Conservation (phyloP, 2,113 vertebrate genomes). For the Tursiops truncatus region DNA sequence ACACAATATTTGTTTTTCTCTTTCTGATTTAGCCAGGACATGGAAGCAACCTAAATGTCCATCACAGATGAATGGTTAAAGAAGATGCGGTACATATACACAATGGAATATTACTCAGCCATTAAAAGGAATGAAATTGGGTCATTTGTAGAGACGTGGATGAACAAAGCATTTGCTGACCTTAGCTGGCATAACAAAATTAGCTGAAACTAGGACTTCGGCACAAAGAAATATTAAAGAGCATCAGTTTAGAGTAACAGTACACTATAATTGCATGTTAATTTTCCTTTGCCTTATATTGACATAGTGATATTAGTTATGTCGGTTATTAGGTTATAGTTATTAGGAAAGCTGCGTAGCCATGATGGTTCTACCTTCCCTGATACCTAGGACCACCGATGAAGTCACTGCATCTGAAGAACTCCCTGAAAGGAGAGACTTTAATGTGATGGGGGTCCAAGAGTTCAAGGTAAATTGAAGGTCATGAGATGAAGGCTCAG, state of each 20-base stretch:
- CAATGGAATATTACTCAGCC: no score
- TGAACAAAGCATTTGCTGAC: background rate
- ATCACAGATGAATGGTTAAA: no score
- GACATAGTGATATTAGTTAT: background rate
- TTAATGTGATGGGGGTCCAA: background rate
- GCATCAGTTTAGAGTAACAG: background rate
- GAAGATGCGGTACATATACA: no score
- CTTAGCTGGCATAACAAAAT: background rate
- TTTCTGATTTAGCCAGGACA: no score
- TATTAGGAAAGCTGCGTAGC: background rate
- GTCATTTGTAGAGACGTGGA: no score
- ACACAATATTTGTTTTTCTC: no score
- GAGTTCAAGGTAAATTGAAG: constrained; percentile 33
- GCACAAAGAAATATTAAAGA: background rate
- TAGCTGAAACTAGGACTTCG: background rate
- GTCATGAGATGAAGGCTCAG: background rate
- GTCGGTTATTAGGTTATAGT: no score
- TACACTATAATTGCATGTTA: background rate
- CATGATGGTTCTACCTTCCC: background rate
- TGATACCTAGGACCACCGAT: background rate
- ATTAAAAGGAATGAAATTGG: no score
- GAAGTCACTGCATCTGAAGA: background rate
- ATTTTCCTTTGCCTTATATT: constrained; percentile 9
- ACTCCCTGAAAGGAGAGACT: background rate
- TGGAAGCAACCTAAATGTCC: no score